phyloP scores from a whole-genome alignment of 2,888 invertebrate species.

The Rhamnusium bicolor region DNA sequence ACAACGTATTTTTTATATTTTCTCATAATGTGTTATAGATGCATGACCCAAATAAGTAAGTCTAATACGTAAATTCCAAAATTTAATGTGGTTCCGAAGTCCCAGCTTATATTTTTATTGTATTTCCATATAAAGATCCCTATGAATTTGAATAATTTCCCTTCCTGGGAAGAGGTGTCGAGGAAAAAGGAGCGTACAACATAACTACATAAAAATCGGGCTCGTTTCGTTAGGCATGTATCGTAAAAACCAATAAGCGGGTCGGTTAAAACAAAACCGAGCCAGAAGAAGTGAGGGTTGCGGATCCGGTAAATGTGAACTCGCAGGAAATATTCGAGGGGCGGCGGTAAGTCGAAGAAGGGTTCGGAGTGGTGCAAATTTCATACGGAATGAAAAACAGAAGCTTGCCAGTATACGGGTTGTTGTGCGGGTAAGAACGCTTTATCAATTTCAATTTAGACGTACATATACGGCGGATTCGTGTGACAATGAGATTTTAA shows the following conservation, averaged over 20 bases:
- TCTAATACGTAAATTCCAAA: neutral
- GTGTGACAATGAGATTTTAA: slow-evolving; percentile 57
- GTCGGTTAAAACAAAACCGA: slow-evolving; percentile 62
- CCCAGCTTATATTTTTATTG: slow-evolving; percentile 23
- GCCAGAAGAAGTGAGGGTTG: slow-evolving; percentile 38
- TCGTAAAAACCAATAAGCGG: slow-evolving; percentile 63
- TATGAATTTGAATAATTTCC: slow-evolving; percentile 33
- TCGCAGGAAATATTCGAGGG: slow-evolving; percentile 52
- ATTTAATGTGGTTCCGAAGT: slow-evolving; percentile 16
- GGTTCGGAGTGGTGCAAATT: slow-evolving; percentile 18
- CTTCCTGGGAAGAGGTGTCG: slow-evolving; percentile 28
- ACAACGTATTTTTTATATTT: neutral
- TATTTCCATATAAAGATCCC: slow-evolving; percentile 20
- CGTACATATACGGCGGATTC: slow-evolving; percentile 43
- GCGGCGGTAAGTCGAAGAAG: slow-evolving; percentile 29
- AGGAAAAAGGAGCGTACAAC: slow-evolving; percentile 45
- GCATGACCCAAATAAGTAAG: slow-evolving; percentile 5
- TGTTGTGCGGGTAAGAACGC: slow-evolving; percentile 55
- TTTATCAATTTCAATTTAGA: slow-evolving; percentile 62
- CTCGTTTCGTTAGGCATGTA: slow-evolving; percentile 57
- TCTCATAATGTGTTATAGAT: too few relatives aligned
- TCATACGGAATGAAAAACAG: slow-evolving; percentile 49
- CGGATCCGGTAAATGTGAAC: slow-evolving; percentile 48
- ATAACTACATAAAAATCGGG: slow-evolving; percentile 60
- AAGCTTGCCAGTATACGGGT: slow-evolving; percentile 40